Conservation (phyloP, 2,888 invertebrate genomes). For the Rhorus exstirpatorius region DNA sequence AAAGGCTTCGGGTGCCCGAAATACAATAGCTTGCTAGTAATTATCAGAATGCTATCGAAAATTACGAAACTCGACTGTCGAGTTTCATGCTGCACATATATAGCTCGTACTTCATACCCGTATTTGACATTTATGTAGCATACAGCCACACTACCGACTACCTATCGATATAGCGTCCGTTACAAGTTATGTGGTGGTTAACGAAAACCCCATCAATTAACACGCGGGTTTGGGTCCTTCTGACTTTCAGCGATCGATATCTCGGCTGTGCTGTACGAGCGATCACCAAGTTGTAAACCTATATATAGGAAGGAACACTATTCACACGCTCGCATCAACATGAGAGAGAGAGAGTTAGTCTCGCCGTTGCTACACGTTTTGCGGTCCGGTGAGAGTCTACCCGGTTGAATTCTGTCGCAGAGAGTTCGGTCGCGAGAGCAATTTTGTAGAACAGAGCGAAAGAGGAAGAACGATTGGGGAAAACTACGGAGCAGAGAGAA, state of each 20-base stretch:
- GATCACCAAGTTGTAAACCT: slow-evolving; percentile 11
- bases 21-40: not conserved
- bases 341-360: not conserved
- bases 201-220: slow-evolving; percentile 1
- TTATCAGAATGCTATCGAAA: not conserved
- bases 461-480: slow-evolving; percentile 3
- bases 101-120: not conserved
- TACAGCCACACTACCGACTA: not conserved
- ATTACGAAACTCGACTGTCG: not conserved
- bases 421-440: not conserved
- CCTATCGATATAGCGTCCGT: not conserved
- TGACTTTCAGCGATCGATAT: slow-evolving; percentile 16
- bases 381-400: slow-evolving; percentile 6
- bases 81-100: not conserved
- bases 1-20: not conserved
- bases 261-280: slow-evolving; percentile 6
- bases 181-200: not conserved
- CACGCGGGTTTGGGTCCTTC: not conserved
- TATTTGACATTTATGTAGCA: not conserved
- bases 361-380: slow-evolving; percentile 4
- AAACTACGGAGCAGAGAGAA: not conserved
- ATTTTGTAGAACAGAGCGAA: not conserved
- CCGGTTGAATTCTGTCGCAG: slow-evolving; percentile 8
- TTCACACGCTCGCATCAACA: not conserved
- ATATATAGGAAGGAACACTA: not conserved